These are phyloP conservation scores for Aurelia aurita DNA, from an alignment of 30 jellyfish, hydroid and myxozoan genomes.

Conservation along the genomic window DNA sequence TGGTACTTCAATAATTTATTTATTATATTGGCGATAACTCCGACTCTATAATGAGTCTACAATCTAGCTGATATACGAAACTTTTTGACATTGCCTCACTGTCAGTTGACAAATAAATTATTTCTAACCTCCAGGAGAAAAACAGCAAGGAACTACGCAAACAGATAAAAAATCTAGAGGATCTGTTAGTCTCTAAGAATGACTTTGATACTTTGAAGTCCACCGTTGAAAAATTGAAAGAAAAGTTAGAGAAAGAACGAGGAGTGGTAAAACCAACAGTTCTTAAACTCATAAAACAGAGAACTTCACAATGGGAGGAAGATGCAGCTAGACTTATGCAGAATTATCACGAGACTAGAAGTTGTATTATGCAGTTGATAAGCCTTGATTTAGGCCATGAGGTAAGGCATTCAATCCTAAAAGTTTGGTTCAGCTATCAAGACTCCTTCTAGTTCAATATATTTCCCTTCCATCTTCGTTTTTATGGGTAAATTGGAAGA, in stretches of 20 bases:
- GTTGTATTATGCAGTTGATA: not conserved
- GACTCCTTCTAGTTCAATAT: too few species aligned
- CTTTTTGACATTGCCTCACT: too few species aligned
- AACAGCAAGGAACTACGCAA: conserved; percentile 22
- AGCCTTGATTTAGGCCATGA: not conserved
- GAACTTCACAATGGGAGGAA: conserved; percentile 17
- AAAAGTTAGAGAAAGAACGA: not conserved
- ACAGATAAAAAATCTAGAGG: not conserved
- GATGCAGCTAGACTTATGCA: not conserved
- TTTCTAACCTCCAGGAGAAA: conserved; percentile 12
- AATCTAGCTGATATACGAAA: too few species aligned
- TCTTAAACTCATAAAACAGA: conserved; percentile 6
- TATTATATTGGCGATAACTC: too few species aligned
- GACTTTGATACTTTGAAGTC: conserved; percentile 13
- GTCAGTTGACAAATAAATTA: too few species aligned
- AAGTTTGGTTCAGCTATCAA: too few species aligned
- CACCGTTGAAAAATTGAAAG: conserved; percentile 12
- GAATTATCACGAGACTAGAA: conserved; percentile 14
- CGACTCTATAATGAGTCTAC: too few species aligned
- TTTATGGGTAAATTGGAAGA: too few species aligned
- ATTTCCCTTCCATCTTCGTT: too few species aligned
- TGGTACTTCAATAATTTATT: too few species aligned
- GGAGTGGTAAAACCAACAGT: conserved; percentile 6
- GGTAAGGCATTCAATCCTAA: not conserved
- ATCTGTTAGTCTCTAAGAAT: not conserved